Base-by-base conservation (phyloP, 2,113 vertebrate genomes). In the Chamaetylas fuelleborni region DNA sequence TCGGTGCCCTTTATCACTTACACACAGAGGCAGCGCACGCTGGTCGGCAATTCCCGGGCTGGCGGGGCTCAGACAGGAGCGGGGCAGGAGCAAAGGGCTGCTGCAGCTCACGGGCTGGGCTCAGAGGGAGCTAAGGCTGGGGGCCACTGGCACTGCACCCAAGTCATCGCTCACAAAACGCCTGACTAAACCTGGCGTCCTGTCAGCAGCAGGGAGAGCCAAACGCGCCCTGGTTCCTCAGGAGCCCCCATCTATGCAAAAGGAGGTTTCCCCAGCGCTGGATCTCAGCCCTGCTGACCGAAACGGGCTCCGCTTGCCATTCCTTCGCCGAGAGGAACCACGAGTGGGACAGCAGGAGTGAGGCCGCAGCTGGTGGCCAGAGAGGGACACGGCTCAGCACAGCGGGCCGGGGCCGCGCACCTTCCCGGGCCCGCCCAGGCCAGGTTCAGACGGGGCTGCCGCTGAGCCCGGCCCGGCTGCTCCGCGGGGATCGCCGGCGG, bases 191-290 rank as follows among this genome's bases (percentile, higher is more conserved):
- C 15, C 29, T 29, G 9, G 14, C 8, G 26, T 7, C 34, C 4
- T 12, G 17, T 5, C 12, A 26, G 81, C 33, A 23, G 28, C 60
- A 7, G n/a, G 18, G 56, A 22, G 26, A 74, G 33, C 19, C 53
- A 6, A 26, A 34, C 1, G 4, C 50, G 5, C 24, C 1, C 0
- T 2, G 38, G 15, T 10, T 24, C 9, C 18, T 14, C 51, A 8
- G 28, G 14, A 65, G 29, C 42, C n/a, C 28, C 10, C 11, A 3
- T 4, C 58, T 11, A 0, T 2, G 56, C 22, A 18, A 8, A 23
- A 25, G 19, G 28, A 25, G 19, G 11, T 19, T 66, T 34, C 26
- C 34, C 31, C 23, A 14, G 42, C 18, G 2, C 36, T 7, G 40
- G 2, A 12, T 10, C 40, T 51, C 84, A 22, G 48, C 33, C 47